phyloP scores from a whole-genome alignment of 2,888 invertebrate species.

The Caradrina clavipalpis region DNA sequence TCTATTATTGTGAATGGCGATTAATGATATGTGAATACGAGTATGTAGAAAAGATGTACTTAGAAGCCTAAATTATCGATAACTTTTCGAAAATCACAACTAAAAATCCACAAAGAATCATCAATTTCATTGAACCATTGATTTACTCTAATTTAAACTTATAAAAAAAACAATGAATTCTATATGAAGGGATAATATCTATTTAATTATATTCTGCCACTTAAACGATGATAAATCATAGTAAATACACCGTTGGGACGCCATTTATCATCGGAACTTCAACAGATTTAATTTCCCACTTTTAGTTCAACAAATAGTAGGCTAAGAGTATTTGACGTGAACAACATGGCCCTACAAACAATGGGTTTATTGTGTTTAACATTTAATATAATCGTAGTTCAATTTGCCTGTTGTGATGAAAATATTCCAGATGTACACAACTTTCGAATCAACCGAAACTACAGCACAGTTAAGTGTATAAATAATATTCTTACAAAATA shows the following conservation, averaged over 20 bases:
- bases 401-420: constrained; percentile 21
- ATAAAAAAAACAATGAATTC: constrained; percentile 22
- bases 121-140: constrained; percentile 1
- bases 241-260: constrained; percentile 44
- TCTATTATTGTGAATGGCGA: no score
- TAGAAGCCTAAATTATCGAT: neutral
- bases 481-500: constrained; percentile 62
- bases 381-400: constrained; percentile 17
- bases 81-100: neutral
- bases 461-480: constrained; percentile 60
- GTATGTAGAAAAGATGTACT: no score
- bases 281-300: constrained; percentile 43
- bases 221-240: constrained; percentile 53
- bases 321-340: constrained; percentile 10
- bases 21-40: no score
- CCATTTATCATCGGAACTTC: constrained; percentile 53
- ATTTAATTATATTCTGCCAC: constrained; percentile 52
- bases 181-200: constrained; percentile 36
- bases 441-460: constrained; percentile 15
- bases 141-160: constrained; percentile 8
- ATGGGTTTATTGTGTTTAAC: constrained; percentile 28
- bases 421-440: constrained; percentile 14
- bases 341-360: constrained; percentile 18
- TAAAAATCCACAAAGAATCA: constrained; percentile 9
- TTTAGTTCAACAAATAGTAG: constrained; percentile 34